Percentiles rank a stretch among this genome's conserved stretches.
Conservation (phyloP, 2,888 invertebrate genomes). For the Petrolisthes cinctipes region DNA sequence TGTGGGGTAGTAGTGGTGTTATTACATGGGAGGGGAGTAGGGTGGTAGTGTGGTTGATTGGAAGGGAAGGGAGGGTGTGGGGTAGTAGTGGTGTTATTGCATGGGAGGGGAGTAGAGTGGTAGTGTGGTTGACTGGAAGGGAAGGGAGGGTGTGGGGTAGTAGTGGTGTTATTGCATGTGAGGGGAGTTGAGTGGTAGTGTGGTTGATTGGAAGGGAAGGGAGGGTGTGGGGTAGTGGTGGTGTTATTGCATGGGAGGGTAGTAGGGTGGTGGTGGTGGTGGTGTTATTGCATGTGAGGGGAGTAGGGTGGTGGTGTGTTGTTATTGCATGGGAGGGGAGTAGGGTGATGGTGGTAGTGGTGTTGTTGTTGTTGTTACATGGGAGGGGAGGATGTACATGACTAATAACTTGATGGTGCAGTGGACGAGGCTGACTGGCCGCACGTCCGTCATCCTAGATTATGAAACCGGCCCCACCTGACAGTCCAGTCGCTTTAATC, state of each 20-base stretch:
- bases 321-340: too few relatives aligned
- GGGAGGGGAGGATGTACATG: not conserved
- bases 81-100: too few relatives aligned
- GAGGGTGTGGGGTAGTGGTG: not conserved
- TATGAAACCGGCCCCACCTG: not conserved
- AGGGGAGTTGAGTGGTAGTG: not conserved
- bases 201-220: not conserved
- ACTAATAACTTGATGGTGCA: constrained; percentile 24
- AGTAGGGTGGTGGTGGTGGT: too few relatives aligned
- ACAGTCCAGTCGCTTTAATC: not conserved
- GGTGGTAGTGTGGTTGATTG: not conserved
- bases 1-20: too few relatives aligned
- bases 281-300: too few relatives aligned
- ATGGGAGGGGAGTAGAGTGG: not conserved
- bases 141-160: not conserved
- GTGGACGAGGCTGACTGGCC: constrained; percentile 16
- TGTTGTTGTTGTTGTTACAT: too few relatives aligned
- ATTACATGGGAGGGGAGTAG: too few relatives aligned
- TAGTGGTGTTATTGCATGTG: too few relatives aligned
- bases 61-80: not conserved
- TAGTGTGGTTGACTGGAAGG: not conserved
- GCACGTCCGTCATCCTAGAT: not conserved
- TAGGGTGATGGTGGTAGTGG: too few relatives aligned
- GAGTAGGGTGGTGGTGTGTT: too few relatives aligned
- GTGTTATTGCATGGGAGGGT: too few relatives aligned